These are phyloP conservation scores for Ianthella basta DNA, from an alignment of 37 sponge, comb jelly and placozoan genomes.

Conservation along the genomic window DNA sequence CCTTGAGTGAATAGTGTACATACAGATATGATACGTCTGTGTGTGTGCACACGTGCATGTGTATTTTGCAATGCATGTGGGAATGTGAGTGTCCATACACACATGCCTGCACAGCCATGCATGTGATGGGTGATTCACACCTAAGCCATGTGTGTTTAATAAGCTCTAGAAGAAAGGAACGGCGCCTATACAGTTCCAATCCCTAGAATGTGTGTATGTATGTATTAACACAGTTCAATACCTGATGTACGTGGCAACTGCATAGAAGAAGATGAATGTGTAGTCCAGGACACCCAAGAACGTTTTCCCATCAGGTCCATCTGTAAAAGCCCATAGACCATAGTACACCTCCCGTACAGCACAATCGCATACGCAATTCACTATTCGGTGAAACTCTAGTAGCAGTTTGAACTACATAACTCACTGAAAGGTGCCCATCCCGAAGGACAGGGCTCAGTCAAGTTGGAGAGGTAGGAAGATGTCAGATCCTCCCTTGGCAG, in stretches of 20 bases:
- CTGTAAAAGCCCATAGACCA: background rate
- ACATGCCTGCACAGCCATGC: no score
- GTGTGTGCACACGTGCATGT: constrained; percentile 8
- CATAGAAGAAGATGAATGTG: constrained; percentile 67
- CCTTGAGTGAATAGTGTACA: background rate
- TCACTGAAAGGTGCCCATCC: constrained; percentile 51
- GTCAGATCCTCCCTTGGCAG: no score
- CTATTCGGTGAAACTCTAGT: no score
- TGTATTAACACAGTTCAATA: background rate
- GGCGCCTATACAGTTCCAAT: background rate
- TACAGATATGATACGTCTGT: background rate
- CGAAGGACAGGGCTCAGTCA: background rate
- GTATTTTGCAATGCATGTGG: constrained; percentile 17
- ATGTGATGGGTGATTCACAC: no score
- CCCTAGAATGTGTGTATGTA: background rate
- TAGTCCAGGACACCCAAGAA: constrained; percentile 61
- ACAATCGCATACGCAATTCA: no score
- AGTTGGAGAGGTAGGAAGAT: background rate
- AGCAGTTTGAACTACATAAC: constrained; percentile 5
- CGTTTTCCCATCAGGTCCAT: constrained; percentile 34
- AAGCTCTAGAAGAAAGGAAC: no score
- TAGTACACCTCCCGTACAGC: background rate
- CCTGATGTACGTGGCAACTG: constrained; percentile 52
- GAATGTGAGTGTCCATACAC: no score
- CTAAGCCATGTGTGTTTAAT: no score